These are phyloP conservation scores for Galagoides demidoff DNA, from an alignment of 2,797 vertebrate species.

Conservation along the genomic window DNA sequence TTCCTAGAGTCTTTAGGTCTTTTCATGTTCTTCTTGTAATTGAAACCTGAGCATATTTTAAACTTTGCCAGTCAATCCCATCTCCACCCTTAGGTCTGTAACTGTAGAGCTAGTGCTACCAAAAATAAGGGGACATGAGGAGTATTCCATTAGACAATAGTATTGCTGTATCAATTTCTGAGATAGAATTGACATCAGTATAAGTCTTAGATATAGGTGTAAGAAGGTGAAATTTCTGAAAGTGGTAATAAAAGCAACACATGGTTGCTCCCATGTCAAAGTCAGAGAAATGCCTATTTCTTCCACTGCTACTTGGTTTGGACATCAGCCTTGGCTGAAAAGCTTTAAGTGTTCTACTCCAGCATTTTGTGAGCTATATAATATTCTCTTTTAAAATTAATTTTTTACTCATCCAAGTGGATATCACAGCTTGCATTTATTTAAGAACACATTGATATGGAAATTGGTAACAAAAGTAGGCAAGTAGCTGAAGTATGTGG, in stretches of 20 bases:
- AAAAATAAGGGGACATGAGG: not conserved
- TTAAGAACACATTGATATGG: not conserved
- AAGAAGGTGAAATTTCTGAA: not conserved
- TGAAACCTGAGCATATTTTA: not conserved
- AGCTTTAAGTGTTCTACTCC: not conserved
- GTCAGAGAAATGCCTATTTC: not conserved
- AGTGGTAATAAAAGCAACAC: not conserved
- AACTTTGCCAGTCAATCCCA: not conserved
- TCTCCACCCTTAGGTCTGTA: not conserved
- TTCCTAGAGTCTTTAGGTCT: no score
- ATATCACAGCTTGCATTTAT: not conserved
- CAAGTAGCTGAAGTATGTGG: not conserved
- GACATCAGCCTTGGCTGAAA: not conserved
- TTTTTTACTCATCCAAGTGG: not conserved
- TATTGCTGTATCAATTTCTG: not conserved
- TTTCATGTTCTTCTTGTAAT: not conserved
- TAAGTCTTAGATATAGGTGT: not conserved
- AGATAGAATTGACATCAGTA: not conserved
- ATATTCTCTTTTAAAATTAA: not conserved
- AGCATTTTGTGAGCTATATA: not conserved
- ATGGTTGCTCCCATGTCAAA: not conserved
- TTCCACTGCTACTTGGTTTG: not conserved
- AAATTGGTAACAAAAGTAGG: constrained; percentile 10
- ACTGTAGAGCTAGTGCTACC: not conserved
- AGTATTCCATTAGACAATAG: not conserved